phyloP scores from a whole-genome alignment of 1,140 invertebrate genomes.

The Drosophila elegans region DNA sequence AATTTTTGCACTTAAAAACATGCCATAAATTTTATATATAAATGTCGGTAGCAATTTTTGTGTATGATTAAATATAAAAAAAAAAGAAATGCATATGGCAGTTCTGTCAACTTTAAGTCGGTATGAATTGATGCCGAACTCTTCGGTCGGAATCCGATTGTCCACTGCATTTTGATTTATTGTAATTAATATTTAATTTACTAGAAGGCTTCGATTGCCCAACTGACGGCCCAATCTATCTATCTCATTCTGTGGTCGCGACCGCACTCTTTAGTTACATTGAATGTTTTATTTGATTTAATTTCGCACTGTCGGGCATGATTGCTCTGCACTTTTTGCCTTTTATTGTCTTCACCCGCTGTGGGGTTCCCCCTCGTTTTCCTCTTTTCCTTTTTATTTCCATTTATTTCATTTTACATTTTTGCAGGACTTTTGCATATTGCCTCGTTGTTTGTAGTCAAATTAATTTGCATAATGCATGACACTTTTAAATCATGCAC shows the following conservation, averaged over 20 bases:
- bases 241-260: conserved; percentile 5
- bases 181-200: conserved; percentile 61
- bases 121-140: too few species aligned
- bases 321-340: conserved; percentile 12
- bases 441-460: conserved; percentile 30
- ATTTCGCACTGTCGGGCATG: conserved; percentile 46
- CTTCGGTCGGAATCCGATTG: conserved; percentile 7
- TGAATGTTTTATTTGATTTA: conserved; percentile 55
- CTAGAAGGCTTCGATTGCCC: conserved; percentile 25
- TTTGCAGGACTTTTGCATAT: conserved; percentile 18
- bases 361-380: background rate
- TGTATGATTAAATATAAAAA: too few species aligned
- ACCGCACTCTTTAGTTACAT: background rate
- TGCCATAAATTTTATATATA: too few species aligned
- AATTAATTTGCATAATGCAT: conserved; percentile 62
- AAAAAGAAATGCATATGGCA: too few species aligned
- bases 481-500: conserved; percentile 32
- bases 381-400: background rate
- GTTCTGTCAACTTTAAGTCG: background rate
- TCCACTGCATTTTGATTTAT: conserved; percentile 48
- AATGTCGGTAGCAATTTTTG: too few species aligned
- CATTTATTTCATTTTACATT: conserved; percentile 19
- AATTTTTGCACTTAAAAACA: too few species aligned
- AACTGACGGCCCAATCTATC: conserved; percentile 1
- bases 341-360: conserved; percentile 10